Conservation (phyloP, 2,888 invertebrate species). For the Merodon equestris region DNA sequence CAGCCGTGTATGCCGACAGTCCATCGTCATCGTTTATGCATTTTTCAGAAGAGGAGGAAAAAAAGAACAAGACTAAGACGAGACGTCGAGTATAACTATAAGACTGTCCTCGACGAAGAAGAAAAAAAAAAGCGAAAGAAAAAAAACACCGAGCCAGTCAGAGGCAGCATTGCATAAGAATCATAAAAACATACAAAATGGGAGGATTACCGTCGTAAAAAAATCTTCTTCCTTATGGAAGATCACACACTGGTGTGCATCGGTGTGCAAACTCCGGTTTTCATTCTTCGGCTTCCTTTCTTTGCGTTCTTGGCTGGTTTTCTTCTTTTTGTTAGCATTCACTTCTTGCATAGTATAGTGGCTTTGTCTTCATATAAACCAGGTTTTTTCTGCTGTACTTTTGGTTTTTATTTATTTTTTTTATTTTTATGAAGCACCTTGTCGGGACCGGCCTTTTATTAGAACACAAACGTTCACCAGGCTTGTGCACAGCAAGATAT, state of each 20-base stretch:
- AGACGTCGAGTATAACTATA: no score
- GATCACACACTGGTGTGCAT: slow-evolving; percentile 35
- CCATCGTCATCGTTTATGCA: slow-evolving; percentile 48
- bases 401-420: slow-evolving; percentile 2
- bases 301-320: background rate
- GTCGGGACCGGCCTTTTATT: slow-evolving; percentile 40
- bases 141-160: slow-evolving; percentile 12
- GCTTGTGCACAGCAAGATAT: slow-evolving; percentile 39
- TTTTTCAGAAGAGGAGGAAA: slow-evolving; percentile 19
- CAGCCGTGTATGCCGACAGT: slow-evolving; percentile 9
- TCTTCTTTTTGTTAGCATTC: no score
- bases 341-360: background rate
- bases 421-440: slow-evolving; percentile 12
- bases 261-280: slow-evolving; percentile 43
- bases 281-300: slow-evolving; percentile 21
- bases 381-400: background rate
- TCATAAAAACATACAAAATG: slow-evolving; percentile 64
- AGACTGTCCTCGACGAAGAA: slow-evolving; percentile 17
- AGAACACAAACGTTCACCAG: slow-evolving; percentile 33
- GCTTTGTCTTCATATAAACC: background rate
- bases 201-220: slow-evolving; percentile 65
- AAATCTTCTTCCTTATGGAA: slow-evolving; percentile 66
- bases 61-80: no score
- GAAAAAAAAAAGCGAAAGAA: slow-evolving; percentile 12
- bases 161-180: slow-evolving; percentile 56